These are phyloP conservation scores for Bubo blakistoni DNA, from an alignment of 2,113 vertebrate species.

Conservation along the genomic window DNA sequence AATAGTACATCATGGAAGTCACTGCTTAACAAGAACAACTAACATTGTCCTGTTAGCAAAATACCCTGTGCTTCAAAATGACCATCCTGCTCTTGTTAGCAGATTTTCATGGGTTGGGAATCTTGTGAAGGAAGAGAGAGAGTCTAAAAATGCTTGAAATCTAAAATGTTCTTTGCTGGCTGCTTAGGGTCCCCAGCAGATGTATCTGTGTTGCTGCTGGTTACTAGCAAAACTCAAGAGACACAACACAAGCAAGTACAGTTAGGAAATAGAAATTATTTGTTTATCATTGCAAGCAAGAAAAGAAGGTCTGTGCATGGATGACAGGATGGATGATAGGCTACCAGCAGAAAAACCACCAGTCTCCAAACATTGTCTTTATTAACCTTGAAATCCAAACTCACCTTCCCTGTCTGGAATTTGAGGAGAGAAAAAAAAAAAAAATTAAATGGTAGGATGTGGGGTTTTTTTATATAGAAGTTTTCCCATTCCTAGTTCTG, in stretches of 20 bases:
- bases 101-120: not conserved
- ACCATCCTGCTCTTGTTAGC: not conserved
- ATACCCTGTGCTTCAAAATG: not conserved
- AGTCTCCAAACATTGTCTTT: not conserved
- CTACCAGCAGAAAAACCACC: not conserved
- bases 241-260: not conserved
- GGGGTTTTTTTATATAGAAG: not conserved
- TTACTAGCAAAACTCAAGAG: not conserved
- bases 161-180: not conserved
- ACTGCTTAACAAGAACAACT: not conserved
- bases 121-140: not conserved
- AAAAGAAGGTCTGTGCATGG: not conserved
- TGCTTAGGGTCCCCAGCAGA: not conserved
- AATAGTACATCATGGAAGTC: not conserved
- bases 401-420: not conserved
- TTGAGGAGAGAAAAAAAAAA: not conserved
- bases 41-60: not conserved
- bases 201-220: not conserved
- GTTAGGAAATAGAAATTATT: not conserved
- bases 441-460: not conserved
- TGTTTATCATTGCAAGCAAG: not conserved
- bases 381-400: not conserved
- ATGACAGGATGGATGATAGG: not conserved
- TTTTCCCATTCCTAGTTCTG: not conserved
- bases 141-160: not conserved